Evolutionary conservation across 2,888 invertebrate genomes (phyloP).

Genomic region (Dromius quadrimaculatus): DNA sequence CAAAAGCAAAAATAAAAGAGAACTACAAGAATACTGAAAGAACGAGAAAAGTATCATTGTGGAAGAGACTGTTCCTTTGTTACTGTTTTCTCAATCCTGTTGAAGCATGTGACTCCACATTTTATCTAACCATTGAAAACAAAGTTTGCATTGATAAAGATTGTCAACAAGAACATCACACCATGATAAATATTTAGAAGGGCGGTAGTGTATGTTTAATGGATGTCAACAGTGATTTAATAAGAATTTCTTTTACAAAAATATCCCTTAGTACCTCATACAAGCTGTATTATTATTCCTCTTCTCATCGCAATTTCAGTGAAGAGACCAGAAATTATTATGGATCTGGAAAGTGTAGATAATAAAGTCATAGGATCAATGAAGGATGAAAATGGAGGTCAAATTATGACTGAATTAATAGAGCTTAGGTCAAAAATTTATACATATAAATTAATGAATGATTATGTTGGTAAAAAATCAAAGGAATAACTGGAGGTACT

Average conservation of each 20-base stretch:
- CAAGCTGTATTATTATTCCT: not conserved
- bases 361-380: too few species aligned
- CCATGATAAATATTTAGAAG: not conserved
- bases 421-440: too few species aligned
- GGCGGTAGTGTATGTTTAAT: not conserved
- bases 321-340: not conserved
- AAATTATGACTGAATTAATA: too few species aligned
- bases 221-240: not conserved
- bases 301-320: not conserved
- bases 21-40: too few species aligned
- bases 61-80: not conserved
- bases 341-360: not conserved
- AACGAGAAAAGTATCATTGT: too few species aligned
- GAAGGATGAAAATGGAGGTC: too few species aligned
- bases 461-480: too few species aligned
- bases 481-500: too few species aligned
- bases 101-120: not conserved
- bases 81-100: not conserved
- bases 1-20: too few species aligned
- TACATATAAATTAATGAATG: too few species aligned
- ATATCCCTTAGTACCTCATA: not conserved
- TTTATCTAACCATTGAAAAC: not conserved
- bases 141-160: not conserved
- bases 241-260: not conserved
- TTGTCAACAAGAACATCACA: not conserved